Conservation (phyloP, 1,140 invertebrate genomes). For the Oscheius sp. region DNA sequence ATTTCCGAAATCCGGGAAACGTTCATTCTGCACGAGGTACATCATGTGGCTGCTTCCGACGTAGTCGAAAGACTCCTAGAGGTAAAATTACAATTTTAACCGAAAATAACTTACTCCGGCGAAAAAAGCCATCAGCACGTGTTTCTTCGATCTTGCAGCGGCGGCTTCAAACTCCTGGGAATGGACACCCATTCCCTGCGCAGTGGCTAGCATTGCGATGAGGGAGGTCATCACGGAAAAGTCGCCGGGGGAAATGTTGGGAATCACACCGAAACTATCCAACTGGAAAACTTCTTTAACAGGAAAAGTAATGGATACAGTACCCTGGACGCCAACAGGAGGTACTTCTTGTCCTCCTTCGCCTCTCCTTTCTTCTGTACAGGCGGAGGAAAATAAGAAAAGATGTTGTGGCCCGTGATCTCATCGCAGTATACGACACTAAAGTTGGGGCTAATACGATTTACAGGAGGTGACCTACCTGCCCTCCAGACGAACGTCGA, state of each 20-base stretch:
- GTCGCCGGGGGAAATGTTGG: conserved; percentile 41
- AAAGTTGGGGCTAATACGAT: not conserved
- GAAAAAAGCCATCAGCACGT: conserved; percentile 50
- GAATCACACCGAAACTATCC: conserved; percentile 48
- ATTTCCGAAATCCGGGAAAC: not conserved
- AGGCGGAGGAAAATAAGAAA: conserved; percentile 44
- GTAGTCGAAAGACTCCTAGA: conserved; percentile 51
- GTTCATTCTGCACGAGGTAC: not conserved
- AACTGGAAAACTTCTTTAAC: conserved; percentile 42
- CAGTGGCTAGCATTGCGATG: conserved; percentile 47
- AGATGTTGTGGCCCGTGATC: conserved; percentile 41
- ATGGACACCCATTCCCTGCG: conserved; percentile 45
- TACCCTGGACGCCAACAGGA: conserved; percentile 32
- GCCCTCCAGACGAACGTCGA: conserved; percentile 16
- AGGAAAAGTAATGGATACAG: conserved; percentile 15
- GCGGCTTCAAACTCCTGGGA: conserved; percentile 37
- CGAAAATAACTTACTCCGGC: conserved; percentile 41
- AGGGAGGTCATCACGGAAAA: conserved; percentile 47
- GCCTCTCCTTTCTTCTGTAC: conserved; percentile 16
- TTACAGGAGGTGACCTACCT: not conserved
- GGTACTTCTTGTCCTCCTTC: conserved; percentile 32
- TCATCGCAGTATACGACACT: conserved; percentile 36
- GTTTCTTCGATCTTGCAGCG: conserved; percentile 30
- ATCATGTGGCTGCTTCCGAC: conserved; percentile 48
- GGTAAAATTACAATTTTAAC: conserved; percentile 28